Conservation (phyloP, 2,797 vertebrate species). For the Syncerus caffer region DNA sequence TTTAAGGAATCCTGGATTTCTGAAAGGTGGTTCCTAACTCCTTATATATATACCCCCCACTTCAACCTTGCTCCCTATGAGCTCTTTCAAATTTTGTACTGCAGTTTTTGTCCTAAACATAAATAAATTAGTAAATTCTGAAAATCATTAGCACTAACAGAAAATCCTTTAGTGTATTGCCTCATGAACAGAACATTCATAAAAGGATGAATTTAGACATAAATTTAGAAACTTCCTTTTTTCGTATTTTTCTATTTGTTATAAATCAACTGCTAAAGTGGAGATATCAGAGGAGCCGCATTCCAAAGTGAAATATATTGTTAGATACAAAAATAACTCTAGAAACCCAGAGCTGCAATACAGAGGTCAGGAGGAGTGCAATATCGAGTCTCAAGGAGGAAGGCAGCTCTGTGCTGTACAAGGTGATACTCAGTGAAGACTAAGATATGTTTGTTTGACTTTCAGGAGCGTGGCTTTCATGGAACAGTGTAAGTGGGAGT, state of each 20-base stretch:
- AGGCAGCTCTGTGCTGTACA: not conserved
- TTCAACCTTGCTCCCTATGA: not conserved
- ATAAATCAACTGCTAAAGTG: not conserved
- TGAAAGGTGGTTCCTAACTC: not conserved
- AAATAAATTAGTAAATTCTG: not conserved
- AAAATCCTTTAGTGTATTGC: not conserved
- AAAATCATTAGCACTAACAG: not conserved
- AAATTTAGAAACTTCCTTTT: not conserved
- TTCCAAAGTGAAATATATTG: not conserved
- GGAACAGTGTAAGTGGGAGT: not conserved
- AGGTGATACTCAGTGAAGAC: not conserved
- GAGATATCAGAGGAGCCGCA: not conserved
- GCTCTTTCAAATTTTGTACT: not conserved
- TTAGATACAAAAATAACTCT: not conserved
- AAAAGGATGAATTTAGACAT: not conserved
- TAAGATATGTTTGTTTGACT: not conserved
- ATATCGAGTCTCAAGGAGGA: not conserved
- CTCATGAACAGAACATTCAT: not conserved
- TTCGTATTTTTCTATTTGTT: not conserved
- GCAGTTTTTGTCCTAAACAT: not conserved
- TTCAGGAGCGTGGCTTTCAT: not conserved
- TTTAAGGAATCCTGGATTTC: not conserved
- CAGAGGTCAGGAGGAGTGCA: not conserved
- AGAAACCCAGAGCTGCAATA: not conserved
- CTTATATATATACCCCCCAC: rapidly evolving